phyloP scores from a whole-genome alignment of 2,797 vertebrate genomes.

The Pitangus sulphuratus region DNA sequence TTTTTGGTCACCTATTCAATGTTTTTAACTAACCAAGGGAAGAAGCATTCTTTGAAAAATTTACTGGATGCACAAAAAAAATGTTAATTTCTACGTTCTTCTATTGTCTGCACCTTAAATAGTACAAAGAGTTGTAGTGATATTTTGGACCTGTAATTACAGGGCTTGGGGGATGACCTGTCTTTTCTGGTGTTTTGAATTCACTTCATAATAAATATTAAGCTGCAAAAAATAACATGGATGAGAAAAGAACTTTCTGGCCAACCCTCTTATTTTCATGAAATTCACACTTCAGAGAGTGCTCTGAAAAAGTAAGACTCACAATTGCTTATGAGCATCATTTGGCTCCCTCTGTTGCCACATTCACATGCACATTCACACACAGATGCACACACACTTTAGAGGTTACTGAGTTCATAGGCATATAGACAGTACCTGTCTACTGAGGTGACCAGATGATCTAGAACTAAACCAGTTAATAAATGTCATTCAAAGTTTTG shows the following conservation, averaged over 20 bases:
- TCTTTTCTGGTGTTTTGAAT: not conserved
- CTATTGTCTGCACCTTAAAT: not conserved
- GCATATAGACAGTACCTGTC: not conserved
- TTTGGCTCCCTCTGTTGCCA: not conserved
- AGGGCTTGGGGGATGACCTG: not conserved
- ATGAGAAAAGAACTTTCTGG: not conserved
- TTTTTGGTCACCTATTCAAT: not conserved
- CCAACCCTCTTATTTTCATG: not conserved
- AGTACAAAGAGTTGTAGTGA: not conserved
- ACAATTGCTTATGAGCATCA: not conserved
- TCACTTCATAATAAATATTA: not conserved
- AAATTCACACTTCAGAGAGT: not conserved
- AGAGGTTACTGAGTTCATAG: not conserved
- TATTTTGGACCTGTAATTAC: not conserved
- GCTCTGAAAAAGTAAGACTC: not conserved
- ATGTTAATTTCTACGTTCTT: not conserved
- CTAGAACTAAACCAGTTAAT: not conserved
- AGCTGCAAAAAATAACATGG: not conserved
- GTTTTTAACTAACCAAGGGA: slow-evolving; percentile 1
- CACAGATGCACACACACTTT: not conserved
- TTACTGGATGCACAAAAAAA: not conserved
- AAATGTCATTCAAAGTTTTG: not conserved
- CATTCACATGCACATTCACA: fast-evolving
- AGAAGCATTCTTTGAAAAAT: slow-evolving; percentile 6
- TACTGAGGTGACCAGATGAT: not conserved